Evolutionary conservation across 2,888 invertebrate species (phyloP), one percentile per base, ranked within the genome.

Genomic region (Disparrhopalites patrizii): DNA sequence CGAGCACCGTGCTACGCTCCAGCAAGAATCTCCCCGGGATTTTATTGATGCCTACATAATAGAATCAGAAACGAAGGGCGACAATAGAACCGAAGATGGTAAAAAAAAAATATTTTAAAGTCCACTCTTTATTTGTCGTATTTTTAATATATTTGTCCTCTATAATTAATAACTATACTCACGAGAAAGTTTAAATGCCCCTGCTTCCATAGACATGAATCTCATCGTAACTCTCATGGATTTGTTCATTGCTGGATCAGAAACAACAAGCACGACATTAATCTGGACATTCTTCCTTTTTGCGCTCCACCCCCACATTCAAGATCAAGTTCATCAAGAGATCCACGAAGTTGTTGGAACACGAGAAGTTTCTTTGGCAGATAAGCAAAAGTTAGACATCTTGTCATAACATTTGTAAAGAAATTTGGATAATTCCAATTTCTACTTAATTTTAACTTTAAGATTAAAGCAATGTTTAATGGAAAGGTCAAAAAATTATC

Each of bases 311-410:
- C 38, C 57, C 7, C 36, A 69, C 13, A 55, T 67, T 1, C 73
- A 74, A 38, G 67, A 72, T 13, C 31, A 57, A 27, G 51, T 71
- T 10, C 66, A 70, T 18, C 4, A 68, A n/a, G 73, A 73, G 52
- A 61, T 73, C 18, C 31, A 62, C 8, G 18, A 40, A 3, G 54
- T 47, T 1, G n/a, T 27, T 4, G 18, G 20, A 25, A 30, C 1
- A 30, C 60, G 60, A 2, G 2, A 20, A 15, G 60, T 60, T 1
- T 10, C 47, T 18, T 50, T 60, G 3, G 27, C n/a, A 8, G 60
- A 60, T 47, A n/a, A 50, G n/a, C 36, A 10, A 36, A 57, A 38
- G 57, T 56, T n/a, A n/a, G n/a, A n/a, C n/a, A n/a, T n/a, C n/a
- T n/a, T n/a, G n/a, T n/a, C n/a, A n/a, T n/a, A n/a, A n/a, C n/a